phyloP scores from a whole-genome alignment of 2,113 vertebrate species.

The Tetraodon nigroviridis region DNA sequence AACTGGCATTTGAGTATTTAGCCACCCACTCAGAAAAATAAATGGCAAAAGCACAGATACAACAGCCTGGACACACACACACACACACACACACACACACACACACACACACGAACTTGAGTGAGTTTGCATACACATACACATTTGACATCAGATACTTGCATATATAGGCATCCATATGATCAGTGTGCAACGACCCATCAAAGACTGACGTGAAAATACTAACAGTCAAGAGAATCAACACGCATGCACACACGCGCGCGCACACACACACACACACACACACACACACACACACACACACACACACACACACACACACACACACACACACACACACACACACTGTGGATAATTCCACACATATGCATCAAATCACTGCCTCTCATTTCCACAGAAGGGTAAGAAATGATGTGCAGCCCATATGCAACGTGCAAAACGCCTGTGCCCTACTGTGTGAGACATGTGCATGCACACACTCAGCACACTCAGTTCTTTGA shows the following conservation, averaged over 20 bases:
- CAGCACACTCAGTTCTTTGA: conserved; percentile 27
- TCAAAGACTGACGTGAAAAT: conserved; percentile 67
- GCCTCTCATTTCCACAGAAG: conserved; percentile 37
- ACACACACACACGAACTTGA: conserved; percentile 21
- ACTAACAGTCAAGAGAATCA: conserved; percentile 51
- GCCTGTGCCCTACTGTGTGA: conserved; percentile 38
- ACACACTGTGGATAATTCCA: conserved; percentile 55
- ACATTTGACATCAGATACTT: conserved; percentile 60
- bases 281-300: conserved; percentile 21
- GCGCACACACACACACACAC: conserved; percentile 32
- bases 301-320: conserved; percentile 38
- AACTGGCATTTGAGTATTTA: conserved; percentile 62
- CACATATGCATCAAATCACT: conserved; percentile 67
- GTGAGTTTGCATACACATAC: conserved; percentile 15
- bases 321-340: conserved; percentile 32
- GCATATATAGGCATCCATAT: conserved; percentile 59
- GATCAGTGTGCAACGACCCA: conserved; percentile 62
- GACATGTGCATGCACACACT: conserved; percentile 21
- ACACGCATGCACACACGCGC: conserved; percentile 37
- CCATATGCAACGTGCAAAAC: conserved; percentile 48
- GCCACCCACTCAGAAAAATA: conserved; percentile 71
- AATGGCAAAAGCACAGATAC: conserved; percentile 53
- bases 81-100: conserved; percentile 26
- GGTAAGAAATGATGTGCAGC: conserved; percentile 44
- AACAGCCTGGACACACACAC: conserved; percentile 32